Conservation (phyloP, 2,888 invertebrate genomes). For the Leuctra nigra region DNA sequence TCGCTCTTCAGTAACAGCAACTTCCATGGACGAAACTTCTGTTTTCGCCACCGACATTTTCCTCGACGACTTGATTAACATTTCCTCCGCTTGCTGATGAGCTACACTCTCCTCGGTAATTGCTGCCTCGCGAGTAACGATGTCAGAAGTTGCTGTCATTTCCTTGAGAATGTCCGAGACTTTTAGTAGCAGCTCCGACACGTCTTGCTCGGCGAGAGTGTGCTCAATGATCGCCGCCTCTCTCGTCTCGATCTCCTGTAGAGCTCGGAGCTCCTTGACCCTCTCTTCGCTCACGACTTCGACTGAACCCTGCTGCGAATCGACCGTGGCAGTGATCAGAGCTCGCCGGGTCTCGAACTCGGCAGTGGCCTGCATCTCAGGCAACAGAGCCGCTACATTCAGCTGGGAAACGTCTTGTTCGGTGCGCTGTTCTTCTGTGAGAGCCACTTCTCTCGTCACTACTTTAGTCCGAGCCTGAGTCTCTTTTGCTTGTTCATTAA, state of each 20-base stretch:
- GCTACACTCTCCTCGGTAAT: conserved; percentile 17
- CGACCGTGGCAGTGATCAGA: conserved; percentile 16
- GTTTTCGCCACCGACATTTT: conserved; percentile 13
- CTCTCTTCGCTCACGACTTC: neutral
- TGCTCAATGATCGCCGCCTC: conserved; percentile 20
- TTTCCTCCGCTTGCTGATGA: conserved; percentile 12
- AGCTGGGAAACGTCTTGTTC: conserved; percentile 6
- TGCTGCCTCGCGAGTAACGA: conserved; percentile 20
- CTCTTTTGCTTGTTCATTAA: neutral
- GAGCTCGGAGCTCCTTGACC: neutral
- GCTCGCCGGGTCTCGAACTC: conserved; percentile 13
- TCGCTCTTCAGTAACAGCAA: conserved; percentile 10
- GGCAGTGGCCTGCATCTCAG: conserved; percentile 15
- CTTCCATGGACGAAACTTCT: conserved; percentile 18
- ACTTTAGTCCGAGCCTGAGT: conserved; percentile 10
- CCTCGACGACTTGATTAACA: neutral
- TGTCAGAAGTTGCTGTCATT: conserved; percentile 15
- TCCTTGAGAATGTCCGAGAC: conserved; percentile 6
- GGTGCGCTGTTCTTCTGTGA: conserved; percentile 5
- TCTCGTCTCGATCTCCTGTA: conserved; percentile 4
- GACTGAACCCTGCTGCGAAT: neutral
- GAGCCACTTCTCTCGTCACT: conserved; percentile 10
- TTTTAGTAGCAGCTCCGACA: conserved; percentile 5
- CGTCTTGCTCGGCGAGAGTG: conserved; percentile 11
- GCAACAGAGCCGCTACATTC: neutral